Evolutionary conservation across 2,797 vertebrate genomes (phyloP).

Genomic region (Eurystomus glaucurus): DNA sequence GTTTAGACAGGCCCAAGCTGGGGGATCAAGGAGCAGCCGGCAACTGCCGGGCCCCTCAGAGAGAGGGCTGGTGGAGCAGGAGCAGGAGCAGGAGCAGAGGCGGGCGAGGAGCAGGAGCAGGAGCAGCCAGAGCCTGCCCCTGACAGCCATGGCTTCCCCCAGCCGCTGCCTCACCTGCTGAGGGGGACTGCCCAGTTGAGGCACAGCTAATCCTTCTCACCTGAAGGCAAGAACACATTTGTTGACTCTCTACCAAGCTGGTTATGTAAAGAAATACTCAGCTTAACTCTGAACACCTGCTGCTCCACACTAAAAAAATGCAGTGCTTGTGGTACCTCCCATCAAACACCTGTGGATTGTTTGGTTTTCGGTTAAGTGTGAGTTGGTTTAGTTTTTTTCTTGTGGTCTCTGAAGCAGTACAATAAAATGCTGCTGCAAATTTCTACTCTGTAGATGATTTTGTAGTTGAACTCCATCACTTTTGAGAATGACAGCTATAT

Average conservation of each 20-base stretch:
- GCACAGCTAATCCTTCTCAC: accelerated
- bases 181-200: accelerated
- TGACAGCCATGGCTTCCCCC: accelerated
- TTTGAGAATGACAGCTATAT: neutral
- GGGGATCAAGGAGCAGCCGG: accelerated
- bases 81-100: no score
- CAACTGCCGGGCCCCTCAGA: accelerated
- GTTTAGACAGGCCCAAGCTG: accelerated
- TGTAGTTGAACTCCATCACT: neutral
- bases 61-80: accelerated
- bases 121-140: accelerated
- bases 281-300: neutral
- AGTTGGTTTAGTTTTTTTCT: neutral
- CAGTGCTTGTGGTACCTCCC: no score
- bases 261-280: neutral
- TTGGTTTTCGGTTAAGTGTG: neutral
- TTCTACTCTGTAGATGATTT: neutral
- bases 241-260: neutral
- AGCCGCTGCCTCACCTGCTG: accelerated
- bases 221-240: accelerated
- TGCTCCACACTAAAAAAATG: neutral
- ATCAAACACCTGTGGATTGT: neutral
- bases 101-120: accelerated
- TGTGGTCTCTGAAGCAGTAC: neutral
- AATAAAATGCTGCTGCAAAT: neutral